Evolutionary conservation across 2,888 invertebrate genomes (phyloP).

Genomic region (Drosophila paucipuncta): DNA sequence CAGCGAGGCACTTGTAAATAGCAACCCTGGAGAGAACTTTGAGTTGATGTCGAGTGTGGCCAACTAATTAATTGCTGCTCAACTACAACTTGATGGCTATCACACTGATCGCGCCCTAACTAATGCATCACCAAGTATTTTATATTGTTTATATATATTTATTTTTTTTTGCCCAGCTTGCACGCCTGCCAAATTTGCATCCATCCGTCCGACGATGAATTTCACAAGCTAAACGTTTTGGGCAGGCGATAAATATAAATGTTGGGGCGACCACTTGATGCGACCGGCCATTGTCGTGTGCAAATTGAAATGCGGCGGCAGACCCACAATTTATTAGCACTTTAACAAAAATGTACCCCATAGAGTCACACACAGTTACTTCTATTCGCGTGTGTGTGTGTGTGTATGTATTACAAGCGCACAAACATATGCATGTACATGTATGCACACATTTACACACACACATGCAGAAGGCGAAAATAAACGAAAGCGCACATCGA

Average conservation of each 20-base stretch:
- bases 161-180: slow-evolving; percentile 18
- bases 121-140: neutral
- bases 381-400: slow-evolving; percentile 18
- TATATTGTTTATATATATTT: neutral
- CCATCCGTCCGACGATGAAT: slow-evolving; percentile 22
- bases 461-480: slow-evolving; percentile 8
- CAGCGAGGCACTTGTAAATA: slow-evolving; percentile 36
- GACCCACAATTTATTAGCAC: slow-evolving; percentile 77
- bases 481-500: slow-evolving; percentile 39
- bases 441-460: slow-evolving; percentile 22
- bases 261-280: slow-evolving; percentile 46
- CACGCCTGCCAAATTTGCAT: slow-evolving; percentile 9
- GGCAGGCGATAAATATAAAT: slow-evolving; percentile 18
- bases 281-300: slow-evolving; percentile 59
- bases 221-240: slow-evolving; percentile 55
- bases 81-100: slow-evolving; percentile 1
- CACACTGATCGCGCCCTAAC: neutral
- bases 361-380: slow-evolving; percentile 58
- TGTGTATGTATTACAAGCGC: slow-evolving; percentile 16
- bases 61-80: slow-evolving; percentile 9
- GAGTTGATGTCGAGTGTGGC: slow-evolving; percentile 14
- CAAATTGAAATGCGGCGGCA: slow-evolving; percentile 63
- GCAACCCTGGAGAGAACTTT: slow-evolving; percentile 32
- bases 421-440: slow-evolving; percentile 21
- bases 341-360: slow-evolving; percentile 71